Conservation (phyloP, 2,888 invertebrate genomes). For the Leptopterna dolabrata region DNA sequence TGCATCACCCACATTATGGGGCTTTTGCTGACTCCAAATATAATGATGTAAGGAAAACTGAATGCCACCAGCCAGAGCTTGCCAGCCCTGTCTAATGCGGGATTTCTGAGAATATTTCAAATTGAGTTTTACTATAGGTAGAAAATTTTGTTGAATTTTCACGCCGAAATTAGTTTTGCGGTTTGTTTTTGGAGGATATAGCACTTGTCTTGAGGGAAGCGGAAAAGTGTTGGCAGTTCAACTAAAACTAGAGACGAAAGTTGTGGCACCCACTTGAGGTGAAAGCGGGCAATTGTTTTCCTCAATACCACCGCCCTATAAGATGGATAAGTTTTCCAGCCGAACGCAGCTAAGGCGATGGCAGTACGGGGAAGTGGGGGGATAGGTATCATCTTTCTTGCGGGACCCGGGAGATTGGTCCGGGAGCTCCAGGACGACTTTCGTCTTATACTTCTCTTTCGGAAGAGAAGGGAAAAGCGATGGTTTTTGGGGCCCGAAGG, state of each 20-base stretch:
- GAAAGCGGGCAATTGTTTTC: slow-evolving; percentile 20
- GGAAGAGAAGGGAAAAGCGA: slow-evolving; percentile 2
- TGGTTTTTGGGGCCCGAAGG: background rate
- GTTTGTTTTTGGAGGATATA: too few relatives aligned
- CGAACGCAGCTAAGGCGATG: background rate
- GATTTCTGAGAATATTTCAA: too few relatives aligned
- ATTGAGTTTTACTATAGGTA: too few relatives aligned
- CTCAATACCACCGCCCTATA: background rate
- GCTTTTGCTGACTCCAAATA: too few relatives aligned
- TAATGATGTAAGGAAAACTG: too few relatives aligned
- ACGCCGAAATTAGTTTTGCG: too few relatives aligned
- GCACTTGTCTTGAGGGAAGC: background rate
- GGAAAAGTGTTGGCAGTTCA: background rate
- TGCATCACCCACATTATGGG: too few relatives aligned
- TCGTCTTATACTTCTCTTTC: slow-evolving; percentile 4
- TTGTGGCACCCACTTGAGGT: slow-evolving; percentile 24
- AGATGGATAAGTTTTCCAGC: slow-evolving; percentile 23
- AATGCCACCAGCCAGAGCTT: too few relatives aligned
- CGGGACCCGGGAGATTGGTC: slow-evolving; percentile 48
- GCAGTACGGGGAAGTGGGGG: background rate
- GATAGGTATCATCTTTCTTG: slow-evolving; percentile 10
- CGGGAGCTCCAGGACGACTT: slow-evolving; percentile 32
- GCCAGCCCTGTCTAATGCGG: too few relatives aligned
- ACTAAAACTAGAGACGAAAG: slow-evolving; percentile 6
- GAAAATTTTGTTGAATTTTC: too few relatives aligned